These are phyloP conservation scores for Sebastes hubbsi DNA, from an alignment of 2,797 vertebrate species.

Conservation along the genomic window DNA sequence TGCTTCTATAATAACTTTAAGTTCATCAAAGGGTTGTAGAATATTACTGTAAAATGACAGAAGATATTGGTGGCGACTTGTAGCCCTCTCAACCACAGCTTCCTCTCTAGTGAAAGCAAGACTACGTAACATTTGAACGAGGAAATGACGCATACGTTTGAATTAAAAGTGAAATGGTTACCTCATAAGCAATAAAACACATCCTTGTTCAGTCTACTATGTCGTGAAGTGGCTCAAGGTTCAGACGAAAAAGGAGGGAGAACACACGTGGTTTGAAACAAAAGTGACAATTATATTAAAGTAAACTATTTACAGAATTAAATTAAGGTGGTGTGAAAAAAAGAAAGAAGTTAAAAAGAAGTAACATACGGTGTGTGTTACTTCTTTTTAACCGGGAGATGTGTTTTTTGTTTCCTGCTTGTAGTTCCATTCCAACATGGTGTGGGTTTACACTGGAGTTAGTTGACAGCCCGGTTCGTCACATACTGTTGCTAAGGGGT, in stretches of 20 bases:
- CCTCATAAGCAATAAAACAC: background rate
- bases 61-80: background rate
- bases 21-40: background rate
- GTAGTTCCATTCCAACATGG: background rate
- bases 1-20: background rate
- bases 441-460: no score
- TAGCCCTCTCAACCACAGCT: background rate
- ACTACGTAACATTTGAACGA: background rate
- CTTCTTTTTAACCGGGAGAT: no score
- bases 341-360: background rate
- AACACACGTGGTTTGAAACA: background rate
- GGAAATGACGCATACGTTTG: background rate
- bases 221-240: background rate
- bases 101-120: background rate
- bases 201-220: no score
- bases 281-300: background rate
- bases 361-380: background rate
- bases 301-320: background rate
- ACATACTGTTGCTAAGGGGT: no score
- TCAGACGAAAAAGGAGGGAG: background rate
- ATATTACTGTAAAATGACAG: background rate
- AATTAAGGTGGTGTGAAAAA: background rate
- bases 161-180: background rate
- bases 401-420: background rate
- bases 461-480: no score